Conservation (phyloP, 2,888 invertebrate genomes). For the Mycalesis mineus region DNA sequence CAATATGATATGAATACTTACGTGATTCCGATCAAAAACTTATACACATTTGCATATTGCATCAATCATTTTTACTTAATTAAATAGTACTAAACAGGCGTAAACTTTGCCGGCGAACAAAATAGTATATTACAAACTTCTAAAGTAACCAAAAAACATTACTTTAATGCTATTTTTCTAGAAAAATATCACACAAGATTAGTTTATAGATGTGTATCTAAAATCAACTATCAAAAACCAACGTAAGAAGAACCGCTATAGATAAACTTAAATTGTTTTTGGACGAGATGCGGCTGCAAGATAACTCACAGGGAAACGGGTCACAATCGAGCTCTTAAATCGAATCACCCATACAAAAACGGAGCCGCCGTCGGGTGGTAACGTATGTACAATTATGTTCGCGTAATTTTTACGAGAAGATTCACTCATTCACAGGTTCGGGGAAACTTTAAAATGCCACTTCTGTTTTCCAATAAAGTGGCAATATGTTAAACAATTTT, state of each 20-base stretch:
- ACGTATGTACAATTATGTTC: constrained; percentile 13
- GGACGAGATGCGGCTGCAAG: constrained; percentile 11
- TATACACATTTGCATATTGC: too few relatives aligned
- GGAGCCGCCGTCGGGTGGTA: constrained; percentile 11
- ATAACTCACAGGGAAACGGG: constrained; percentile 14
- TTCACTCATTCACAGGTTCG: constrained; percentile 5
- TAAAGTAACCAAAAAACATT: too few relatives aligned
- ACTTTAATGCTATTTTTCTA: too few relatives aligned
- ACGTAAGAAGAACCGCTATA: constrained; percentile 8
- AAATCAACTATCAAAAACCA: background rate
- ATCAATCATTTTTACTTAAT: too few relatives aligned
- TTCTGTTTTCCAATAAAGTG: background rate
- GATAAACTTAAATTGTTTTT: constrained; percentile 25
- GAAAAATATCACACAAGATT: background rate
- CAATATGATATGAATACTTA: too few relatives aligned
- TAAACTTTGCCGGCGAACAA: too few relatives aligned
- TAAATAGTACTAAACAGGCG: too few relatives aligned
- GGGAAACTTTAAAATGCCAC: constrained; percentile 7
- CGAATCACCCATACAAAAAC: constrained; percentile 19
- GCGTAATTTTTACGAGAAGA: constrained; percentile 9
- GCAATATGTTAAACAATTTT: background rate
- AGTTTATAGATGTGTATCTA: background rate
- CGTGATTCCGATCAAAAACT: too few relatives aligned
- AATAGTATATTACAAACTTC: too few relatives aligned
- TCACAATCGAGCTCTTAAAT: constrained; percentile 17